phyloP scores from a whole-genome alignment of 2,113 vertebrate genomes.

The Eidolon helvum region DNA sequence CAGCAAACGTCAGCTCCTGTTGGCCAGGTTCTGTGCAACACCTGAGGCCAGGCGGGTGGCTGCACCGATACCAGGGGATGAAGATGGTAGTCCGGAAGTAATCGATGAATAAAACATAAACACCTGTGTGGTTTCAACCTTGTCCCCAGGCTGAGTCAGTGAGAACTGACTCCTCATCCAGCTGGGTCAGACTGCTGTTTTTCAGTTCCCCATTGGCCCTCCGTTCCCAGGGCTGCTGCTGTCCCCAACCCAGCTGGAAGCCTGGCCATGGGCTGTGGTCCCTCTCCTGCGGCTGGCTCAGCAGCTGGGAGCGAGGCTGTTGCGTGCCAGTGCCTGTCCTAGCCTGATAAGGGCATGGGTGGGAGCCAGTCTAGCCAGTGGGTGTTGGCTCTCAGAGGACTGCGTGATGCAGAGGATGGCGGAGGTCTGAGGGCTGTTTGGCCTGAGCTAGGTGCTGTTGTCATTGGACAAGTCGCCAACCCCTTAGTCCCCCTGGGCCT shows the following conservation, averaged over 20 bases:
- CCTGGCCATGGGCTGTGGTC: neutral
- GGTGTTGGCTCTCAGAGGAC: neutral
- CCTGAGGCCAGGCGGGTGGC: neutral
- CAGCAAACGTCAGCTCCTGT: neutral
- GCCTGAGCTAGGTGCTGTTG: neutral
- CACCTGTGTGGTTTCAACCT: neutral
- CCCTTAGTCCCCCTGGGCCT: neutral
- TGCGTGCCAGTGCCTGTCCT: neutral
- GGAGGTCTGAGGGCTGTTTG: accelerated
- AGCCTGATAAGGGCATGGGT: neutral
- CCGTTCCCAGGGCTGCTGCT: neutral
- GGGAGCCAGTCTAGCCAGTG: neutral
- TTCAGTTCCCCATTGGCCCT: slow-evolving; percentile 10
- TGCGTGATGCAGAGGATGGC: accelerated
- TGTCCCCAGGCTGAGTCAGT: neutral
- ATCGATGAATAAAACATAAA: neutral
- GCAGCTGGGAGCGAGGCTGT: neutral
- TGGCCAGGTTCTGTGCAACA: neutral
- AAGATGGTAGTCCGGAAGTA: neutral
- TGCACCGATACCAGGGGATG: accelerated
- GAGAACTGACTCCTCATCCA: neutral
- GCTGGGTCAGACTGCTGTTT: neutral
- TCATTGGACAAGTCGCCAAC: neutral
- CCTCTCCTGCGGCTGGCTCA: neutral
- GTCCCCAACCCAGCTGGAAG: neutral